Evolutionary conservation across 2,888 invertebrate genomes (phyloP).

Genomic region (Trissoscelio sp.): DNA sequence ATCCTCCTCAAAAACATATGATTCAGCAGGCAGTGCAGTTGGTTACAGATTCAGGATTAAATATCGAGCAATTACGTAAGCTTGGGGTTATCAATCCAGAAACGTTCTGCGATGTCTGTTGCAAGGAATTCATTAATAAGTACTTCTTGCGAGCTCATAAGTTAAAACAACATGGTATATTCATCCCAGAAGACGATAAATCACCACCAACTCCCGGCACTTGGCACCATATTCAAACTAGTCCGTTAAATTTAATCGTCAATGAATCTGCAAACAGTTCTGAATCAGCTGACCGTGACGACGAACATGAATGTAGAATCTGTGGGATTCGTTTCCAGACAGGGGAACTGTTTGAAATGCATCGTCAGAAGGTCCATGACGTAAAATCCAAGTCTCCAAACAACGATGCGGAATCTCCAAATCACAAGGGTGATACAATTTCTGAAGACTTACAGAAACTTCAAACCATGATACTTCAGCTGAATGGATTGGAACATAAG

Average conservation of each 20-base stretch:
- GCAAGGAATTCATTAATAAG: slow-evolving; percentile 96
- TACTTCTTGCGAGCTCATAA: slow-evolving; percentile 96
- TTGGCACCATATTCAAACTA: slow-evolving; percentile 87
- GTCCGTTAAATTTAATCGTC: slow-evolving; percentile 91
- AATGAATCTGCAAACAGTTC: slow-evolving; percentile 85
- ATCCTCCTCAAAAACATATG: slow-evolving; percentile 75
- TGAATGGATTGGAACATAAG: slow-evolving; percentile 90
- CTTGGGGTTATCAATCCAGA: slow-evolving; percentile 93
- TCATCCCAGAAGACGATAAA: slow-evolving; percentile 86
- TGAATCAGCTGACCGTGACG: slow-evolving; percentile 84
- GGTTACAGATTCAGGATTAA: slow-evolving; percentile 89
- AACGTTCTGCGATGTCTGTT: slow-evolving; percentile 96
- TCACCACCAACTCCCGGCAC: slow-evolving; percentile 81
- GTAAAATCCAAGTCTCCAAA: slow-evolving; percentile 75
- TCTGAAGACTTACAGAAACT: slow-evolving; percentile 94
- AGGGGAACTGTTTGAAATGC: slow-evolving; percentile 78
- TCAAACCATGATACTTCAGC: slow-evolving; percentile 95
- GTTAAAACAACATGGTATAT: slow-evolving; percentile 95
- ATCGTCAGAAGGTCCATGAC: slow-evolving; percentile 79
- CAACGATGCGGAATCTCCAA: slow-evolving; percentile 77
- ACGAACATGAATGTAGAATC: slow-evolving; percentile 84
- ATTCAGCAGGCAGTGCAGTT: slow-evolving; percentile 84
- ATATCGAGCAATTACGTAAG: slow-evolving; percentile 89
- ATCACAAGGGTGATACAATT: slow-evolving; percentile 84
- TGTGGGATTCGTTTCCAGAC: slow-evolving; percentile 85